Evolutionary conservation across 2,797 vertebrate genomes (phyloP).

Genomic region (Hapalemur alaotrensis): DNA sequence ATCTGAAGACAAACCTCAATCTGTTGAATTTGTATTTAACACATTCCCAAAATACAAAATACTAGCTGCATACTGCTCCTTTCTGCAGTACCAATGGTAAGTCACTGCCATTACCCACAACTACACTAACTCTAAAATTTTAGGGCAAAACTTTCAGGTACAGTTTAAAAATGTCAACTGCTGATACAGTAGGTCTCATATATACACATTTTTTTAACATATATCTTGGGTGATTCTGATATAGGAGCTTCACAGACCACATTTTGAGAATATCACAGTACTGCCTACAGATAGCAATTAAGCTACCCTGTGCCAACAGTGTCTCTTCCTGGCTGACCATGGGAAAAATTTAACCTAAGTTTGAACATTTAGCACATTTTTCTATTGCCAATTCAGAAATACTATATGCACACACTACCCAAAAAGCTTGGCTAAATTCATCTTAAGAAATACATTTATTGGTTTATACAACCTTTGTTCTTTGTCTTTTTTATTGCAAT

Average conservation of each 20-base stretch:
- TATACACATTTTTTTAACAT: background rate
- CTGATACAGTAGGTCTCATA: background rate
- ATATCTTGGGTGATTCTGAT: background rate
- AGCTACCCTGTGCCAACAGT: background rate
- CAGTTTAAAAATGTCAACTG: background rate
- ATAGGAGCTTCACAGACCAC: background rate
- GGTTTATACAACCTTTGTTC: background rate
- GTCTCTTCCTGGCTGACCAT: background rate
- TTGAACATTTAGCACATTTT: background rate
- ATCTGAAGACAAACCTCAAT: background rate
- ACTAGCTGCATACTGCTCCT: background rate
- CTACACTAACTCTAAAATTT: background rate
- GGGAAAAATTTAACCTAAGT: background rate
- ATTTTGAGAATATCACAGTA: background rate
- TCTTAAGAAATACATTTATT: background rate
- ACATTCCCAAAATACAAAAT: background rate
- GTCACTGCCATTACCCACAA: background rate
- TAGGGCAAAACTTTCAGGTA: background rate
- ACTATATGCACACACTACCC: background rate
- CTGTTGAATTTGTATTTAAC: background rate
- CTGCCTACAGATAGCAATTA: background rate
- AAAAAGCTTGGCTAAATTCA: background rate
- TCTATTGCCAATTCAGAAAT: background rate
- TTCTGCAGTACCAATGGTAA: background rate
- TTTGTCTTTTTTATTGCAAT: background rate